Base-by-base conservation (phyloP, 2,888 invertebrate species). In the Nomada flava region DNA sequence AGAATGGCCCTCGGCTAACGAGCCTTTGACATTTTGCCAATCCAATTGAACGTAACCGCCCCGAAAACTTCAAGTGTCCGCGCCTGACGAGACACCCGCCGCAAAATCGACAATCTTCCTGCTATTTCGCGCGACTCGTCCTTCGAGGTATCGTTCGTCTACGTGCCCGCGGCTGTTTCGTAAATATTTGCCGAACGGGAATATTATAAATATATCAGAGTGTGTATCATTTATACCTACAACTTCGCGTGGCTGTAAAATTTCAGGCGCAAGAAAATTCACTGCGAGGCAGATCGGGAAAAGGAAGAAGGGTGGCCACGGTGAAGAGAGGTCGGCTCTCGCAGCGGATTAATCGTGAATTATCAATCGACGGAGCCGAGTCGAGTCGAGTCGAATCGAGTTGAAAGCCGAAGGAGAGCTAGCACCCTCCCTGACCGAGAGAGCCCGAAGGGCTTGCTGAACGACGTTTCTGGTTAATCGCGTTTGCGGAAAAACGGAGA, bases 401-500 rank as follows among this genome's bases (percentile, higher is more conserved):
- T 83, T 84, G 84, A 88, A 84, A 88, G 85, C 81, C 82, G 87
- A 88, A 88, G 87, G 76, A 87, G 85, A 83, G 73, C 60, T 23
- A 57, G 85, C 79, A 81, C 76, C 84, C 86, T 79, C 86, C 7
- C 36, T 75, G 69, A 50, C 62, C 63, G 73, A 79, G 83, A 82
- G 82, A 76, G 76, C 78, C 79, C 82, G 73, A 77, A 80, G 83
- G 85, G 85, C 82, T 84, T 77, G 87, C 86, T 79, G 89, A 90
- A 87, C 89, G 89, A 90, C 90, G 89, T 90, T 92, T 90, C 90
- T 85, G 91, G 90, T 91, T 93, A 92, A 93, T 93, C 92, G 90
- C 90, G 91, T 92, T 92, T 92, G 90, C 90, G 90, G 90, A 92
- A 92, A 93, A 92, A 92, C 90, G 91, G 91, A 91, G 90, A 90